phyloP scores from a whole-genome alignment of 2,113 vertebrate genomes.

The Paramormyrops kingsleyae region DNA sequence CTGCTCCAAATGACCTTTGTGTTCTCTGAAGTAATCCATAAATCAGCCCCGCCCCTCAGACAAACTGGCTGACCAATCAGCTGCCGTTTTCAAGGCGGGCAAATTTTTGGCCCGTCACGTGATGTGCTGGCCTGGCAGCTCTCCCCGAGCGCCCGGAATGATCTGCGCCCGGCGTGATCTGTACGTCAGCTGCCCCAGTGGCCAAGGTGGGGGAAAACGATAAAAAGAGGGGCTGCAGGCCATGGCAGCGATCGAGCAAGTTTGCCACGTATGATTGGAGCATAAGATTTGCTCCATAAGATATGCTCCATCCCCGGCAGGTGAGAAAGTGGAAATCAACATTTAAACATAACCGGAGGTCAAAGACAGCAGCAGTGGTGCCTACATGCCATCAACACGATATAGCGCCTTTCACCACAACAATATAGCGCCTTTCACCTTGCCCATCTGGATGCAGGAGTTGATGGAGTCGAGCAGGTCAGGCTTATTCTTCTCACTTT shows the following conservation, averaged over 20 bases:
- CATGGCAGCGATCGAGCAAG: not conserved
- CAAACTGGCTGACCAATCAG: not conserved
- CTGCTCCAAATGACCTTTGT: slow-evolving; percentile 63
- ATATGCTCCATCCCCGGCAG: no score
- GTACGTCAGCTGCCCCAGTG: not conserved
- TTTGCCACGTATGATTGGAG: not conserved
- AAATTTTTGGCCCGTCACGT: not conserved
- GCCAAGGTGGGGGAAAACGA: not conserved
- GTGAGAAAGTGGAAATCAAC: not conserved
- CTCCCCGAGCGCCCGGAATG: not conserved
- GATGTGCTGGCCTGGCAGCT: not conserved
- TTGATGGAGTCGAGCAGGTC: slow-evolving; percentile 93
- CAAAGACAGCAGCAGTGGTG: not conserved
- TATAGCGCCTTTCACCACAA: not conserved
- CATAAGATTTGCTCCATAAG: no score
- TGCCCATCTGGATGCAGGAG: slow-evolving; percentile 88
- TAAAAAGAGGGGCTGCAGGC: not conserved
- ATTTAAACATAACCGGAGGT: not conserved
- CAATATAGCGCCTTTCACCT: slow-evolving; percentile 56
- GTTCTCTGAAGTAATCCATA: slow-evolving; percentile 53
- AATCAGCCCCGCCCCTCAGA: not conserved
- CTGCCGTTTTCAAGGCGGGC: not conserved
- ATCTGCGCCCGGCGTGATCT: not conserved
- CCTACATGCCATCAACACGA: not conserved
- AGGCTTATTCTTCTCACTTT: slow-evolving; percentile 90